phyloP scores from a whole-genome alignment of 1,140 invertebrate species.

The Charaxes varanes region DNA sequence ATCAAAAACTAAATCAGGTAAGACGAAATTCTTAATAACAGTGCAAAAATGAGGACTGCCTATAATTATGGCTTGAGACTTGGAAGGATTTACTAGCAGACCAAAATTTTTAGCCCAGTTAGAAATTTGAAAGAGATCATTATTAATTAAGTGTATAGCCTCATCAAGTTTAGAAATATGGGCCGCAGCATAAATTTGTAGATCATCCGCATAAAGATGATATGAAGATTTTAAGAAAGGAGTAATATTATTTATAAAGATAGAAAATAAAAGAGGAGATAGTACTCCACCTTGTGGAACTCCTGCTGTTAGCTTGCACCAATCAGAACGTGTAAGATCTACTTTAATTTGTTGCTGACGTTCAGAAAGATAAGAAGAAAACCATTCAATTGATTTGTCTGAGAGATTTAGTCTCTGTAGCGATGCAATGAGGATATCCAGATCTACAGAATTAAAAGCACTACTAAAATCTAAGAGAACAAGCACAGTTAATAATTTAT shows the following conservation, averaged over 20 bases:
- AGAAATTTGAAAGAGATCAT: background rate
- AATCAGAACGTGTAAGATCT: too few species aligned
- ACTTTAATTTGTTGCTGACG: too few species aligned
- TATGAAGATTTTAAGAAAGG: background rate
- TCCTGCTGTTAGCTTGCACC: too few species aligned
- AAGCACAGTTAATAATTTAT: constrained; percentile 1
- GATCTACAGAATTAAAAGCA: too few species aligned
- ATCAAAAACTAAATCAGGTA: too few species aligned
- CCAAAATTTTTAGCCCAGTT: constrained; percentile 2
- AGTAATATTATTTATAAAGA: constrained; percentile 8
- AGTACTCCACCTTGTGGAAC: too few species aligned
- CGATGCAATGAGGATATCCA: background rate
- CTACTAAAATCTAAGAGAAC: constrained; percentile 3
- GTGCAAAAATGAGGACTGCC: too few species aligned
- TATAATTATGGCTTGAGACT: constrained; percentile 8
- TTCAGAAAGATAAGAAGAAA: too few species aligned
- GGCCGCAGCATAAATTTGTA: background rate
- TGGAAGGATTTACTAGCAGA: background rate
- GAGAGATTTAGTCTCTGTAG: background rate
- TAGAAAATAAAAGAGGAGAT: too few species aligned
- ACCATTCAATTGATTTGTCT: too few species aligned
- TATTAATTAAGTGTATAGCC: background rate
- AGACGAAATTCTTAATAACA: too few species aligned
- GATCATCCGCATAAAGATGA: constrained; percentile 4
- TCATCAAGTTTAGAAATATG: background rate